Percentiles rank a stretch among this genome's conserved stretches.
Conservation (phyloP, 2,888 invertebrate genomes). For the Melanostoma scalare region DNA sequence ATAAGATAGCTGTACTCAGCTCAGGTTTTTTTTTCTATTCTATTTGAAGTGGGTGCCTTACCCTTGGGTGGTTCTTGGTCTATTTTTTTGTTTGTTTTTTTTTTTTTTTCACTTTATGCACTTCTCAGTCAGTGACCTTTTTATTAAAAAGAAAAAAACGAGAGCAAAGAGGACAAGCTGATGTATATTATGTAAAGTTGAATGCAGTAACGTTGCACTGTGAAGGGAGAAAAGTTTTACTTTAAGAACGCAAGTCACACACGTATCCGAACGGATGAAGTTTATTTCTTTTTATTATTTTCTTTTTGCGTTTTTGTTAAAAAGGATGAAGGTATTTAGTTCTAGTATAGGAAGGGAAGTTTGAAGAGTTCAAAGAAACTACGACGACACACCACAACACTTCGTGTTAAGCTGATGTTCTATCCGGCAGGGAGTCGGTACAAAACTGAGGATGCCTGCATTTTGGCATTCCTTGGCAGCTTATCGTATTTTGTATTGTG, state of each 20-base stretch:
- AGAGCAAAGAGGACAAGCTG: constrained; percentile 28
- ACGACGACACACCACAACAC: constrained; percentile 43
- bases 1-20: constrained; percentile 39
- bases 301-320: neutral
- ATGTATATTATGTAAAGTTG: constrained; percentile 35
- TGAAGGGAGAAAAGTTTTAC: constrained; percentile 16
- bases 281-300: constrained; percentile 3
- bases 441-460: constrained; percentile 63
- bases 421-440: constrained; percentile 68
- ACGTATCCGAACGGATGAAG: constrained; percentile 24
- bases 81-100: no score
- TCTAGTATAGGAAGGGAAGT: constrained; percentile 55
- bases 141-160: neutral
- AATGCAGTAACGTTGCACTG: constrained; percentile 16
- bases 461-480: constrained; percentile 31
- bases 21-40: neutral
- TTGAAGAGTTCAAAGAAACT: constrained; percentile 55
- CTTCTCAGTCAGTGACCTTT: constrained; percentile 65
- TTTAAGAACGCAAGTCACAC: constrained; percentile 38
- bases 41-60: constrained; percentile 8
- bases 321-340: constrained; percentile 28
- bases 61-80: constrained; percentile 10
- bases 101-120: constrained; percentile 22
- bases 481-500: constrained; percentile 18
- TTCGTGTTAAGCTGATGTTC: constrained; percentile 45